Conservation (phyloP, 1,140 invertebrate genomes). For the Aphelinus atriplicis region DNA sequence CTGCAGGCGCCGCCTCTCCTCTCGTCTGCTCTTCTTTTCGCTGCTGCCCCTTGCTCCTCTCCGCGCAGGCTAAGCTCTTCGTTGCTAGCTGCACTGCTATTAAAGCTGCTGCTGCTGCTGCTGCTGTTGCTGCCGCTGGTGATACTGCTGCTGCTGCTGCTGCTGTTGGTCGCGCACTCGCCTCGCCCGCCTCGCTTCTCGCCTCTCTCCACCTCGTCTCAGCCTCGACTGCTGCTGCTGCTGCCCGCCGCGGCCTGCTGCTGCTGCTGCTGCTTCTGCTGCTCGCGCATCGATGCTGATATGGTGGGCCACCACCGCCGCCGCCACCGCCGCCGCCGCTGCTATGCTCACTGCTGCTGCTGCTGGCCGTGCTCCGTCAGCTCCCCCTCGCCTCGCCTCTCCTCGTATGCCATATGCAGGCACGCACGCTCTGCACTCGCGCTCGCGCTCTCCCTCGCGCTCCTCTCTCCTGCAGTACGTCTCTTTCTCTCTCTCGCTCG, state of each 20-base stretch:
- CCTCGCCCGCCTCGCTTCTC: neutral
- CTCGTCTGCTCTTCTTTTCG: constrained; percentile 40
- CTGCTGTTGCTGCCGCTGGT: no score
- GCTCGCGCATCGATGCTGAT: no score
- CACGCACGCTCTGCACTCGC: no score
- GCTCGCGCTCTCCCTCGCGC: constrained; percentile 14
- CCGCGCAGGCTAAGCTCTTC: neutral
- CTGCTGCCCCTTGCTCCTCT: constrained; percentile 1
- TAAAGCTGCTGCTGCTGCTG: no score
- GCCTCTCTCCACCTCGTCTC: constrained; percentile 18
- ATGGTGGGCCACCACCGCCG: no score
- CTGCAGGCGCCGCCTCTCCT: constrained; percentile 44
- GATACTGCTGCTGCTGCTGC: no score
- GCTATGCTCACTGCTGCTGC: no score
- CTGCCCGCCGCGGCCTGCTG: constrained; percentile 9
- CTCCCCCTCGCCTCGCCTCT: no score
- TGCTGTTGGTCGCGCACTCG: no score
- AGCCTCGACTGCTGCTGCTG: neutral
- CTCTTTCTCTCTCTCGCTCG: constrained; percentile 42
- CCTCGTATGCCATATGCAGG: no score
- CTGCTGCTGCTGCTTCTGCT: constrained; percentile 16
- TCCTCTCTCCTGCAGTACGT: constrained; percentile 38
- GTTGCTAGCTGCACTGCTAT: neutral
- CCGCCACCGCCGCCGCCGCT: no score
- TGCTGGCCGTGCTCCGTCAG: no score